Evolutionary conservation across 2,113 vertebrate genomes (phyloP).

Genomic region (Tursiops truncatus): DNA sequence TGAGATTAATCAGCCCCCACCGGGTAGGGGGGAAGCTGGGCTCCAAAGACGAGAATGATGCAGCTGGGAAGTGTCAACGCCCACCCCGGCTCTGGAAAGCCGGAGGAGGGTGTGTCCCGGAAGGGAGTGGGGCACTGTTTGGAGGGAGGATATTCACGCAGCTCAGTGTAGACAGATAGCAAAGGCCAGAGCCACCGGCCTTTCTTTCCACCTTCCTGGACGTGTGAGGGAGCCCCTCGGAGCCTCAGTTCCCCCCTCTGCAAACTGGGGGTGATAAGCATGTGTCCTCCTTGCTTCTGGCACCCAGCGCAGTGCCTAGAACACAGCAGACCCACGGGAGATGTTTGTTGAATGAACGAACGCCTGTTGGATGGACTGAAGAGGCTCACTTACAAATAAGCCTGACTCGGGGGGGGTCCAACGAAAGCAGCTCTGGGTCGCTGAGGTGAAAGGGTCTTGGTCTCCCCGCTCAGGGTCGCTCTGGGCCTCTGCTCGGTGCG

Average conservation of each 20-base stretch:
- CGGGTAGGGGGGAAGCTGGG: too few relatives aligned
- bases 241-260: background rate
- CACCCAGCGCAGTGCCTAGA: background rate
- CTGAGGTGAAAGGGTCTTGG: background rate
- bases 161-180: background rate
- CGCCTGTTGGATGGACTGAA: background rate
- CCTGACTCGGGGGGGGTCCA: background rate
- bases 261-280: background rate
- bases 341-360: background rate
- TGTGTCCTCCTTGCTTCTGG: background rate
- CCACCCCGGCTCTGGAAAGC: accelerated
- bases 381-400: background rate
- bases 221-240: background rate
- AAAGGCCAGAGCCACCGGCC: accelerated
- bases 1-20: background rate
- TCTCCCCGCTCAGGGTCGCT: background rate
- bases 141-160: accelerated
- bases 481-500: background rate
- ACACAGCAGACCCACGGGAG: background rate
- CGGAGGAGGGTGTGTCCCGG: background rate
- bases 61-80: too few relatives aligned
- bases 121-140: background rate
- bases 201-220: background rate
- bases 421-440: accelerated
- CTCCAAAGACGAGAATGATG: background rate